A percentile compares a stretch with the other conserved stretches of the same genome.
Conservation (phyloP, 2,888 invertebrate genomes). For the Boloria selene region DNA sequence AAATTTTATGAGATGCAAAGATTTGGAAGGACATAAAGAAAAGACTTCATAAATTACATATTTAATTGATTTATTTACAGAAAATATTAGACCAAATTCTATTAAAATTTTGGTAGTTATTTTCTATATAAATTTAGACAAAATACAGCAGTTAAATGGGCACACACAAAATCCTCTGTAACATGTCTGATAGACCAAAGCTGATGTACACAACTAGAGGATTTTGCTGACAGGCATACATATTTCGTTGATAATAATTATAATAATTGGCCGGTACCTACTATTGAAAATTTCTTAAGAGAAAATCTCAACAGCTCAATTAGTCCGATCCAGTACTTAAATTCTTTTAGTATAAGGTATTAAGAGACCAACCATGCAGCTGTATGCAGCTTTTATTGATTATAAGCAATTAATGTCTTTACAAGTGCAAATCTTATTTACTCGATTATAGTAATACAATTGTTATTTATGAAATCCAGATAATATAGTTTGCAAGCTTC, state of each 20-base stretch:
- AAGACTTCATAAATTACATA: slow-evolving; percentile 65
- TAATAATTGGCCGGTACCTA: background rate
- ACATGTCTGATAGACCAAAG: slow-evolving; percentile 30
- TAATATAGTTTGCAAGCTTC: slow-evolving; percentile 62
- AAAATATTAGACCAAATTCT: slow-evolving; percentile 79
- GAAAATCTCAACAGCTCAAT: slow-evolving; percentile 20
- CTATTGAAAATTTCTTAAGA: no score
- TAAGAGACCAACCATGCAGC: no score
- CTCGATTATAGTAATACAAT: slow-evolving; percentile 70
- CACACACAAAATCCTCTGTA: slow-evolving; percentile 62
- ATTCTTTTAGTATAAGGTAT: no score
- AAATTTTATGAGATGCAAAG: no score
- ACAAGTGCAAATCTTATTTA: slow-evolving; percentile 72
- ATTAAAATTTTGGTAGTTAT: slow-evolving; percentile 65
- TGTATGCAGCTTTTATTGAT: no score
- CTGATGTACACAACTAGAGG: slow-evolving; percentile 48
- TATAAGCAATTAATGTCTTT: slow-evolving; percentile 58
- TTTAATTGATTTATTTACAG: slow-evolving; percentile 81
- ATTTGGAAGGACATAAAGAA: background rate
- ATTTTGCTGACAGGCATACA: slow-evolving; percentile 54
- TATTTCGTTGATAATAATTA: slow-evolving; percentile 49
- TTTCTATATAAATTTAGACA: slow-evolving; percentile 67
- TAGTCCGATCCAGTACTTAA: no score
- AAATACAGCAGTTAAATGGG: slow-evolving; percentile 63
- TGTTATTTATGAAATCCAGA: slow-evolving; percentile 58